Percentiles rank a stretch among this genome's conserved stretches.
Conservation (phyloP, 1,140 invertebrate genomes). For the Leptinotarsa undecemlineata region DNA sequence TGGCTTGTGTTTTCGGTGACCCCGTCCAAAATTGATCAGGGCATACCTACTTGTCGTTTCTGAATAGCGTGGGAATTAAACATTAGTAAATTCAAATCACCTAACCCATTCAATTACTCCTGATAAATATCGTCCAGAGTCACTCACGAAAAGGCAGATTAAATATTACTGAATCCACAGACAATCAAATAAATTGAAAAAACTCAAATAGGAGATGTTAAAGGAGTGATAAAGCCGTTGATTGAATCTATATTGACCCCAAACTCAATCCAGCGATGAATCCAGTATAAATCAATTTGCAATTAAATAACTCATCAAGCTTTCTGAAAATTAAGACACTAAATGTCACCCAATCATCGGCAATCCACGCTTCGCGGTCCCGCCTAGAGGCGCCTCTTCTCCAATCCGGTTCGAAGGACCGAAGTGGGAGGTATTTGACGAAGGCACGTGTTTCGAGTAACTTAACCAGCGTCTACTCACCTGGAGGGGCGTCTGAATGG, state of each 20-base stretch:
- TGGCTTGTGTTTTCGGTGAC: no score
- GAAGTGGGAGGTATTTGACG: conserved; percentile 1
- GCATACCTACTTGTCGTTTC: no score
- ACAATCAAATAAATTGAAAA: no score
- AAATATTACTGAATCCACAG: no score
- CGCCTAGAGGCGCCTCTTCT: conserved; percentile 15
- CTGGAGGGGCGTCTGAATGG: conserved; percentile 22
- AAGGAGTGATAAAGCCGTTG: not conserved
- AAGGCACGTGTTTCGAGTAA: conserved; percentile 30
- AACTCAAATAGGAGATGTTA: no score
- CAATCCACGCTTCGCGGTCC: conserved; percentile 22
- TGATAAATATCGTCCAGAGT: no score
- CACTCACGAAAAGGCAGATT: no score
- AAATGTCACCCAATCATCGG: conserved; percentile 26
- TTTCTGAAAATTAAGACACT: conserved; percentile 24
- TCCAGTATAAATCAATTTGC: conserved; percentile 34
- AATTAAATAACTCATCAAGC: conserved; percentile 32
- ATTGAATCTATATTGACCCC: not conserved
- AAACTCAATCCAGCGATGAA: conserved; percentile 7
- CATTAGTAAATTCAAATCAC: no score
- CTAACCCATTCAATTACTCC: no score
- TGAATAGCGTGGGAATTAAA: no score
- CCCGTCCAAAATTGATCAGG: no score
- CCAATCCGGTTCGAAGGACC: conserved; percentile 11
- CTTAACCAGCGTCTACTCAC: conserved; percentile 17